Percentiles rank a stretch among this genome's conserved stretches.
These are phyloP conservation scores for Odontamblyopus rebecca DNA, from an alignment of 2,797 vertebrate genomes.

Conservation along the genomic window DNA sequence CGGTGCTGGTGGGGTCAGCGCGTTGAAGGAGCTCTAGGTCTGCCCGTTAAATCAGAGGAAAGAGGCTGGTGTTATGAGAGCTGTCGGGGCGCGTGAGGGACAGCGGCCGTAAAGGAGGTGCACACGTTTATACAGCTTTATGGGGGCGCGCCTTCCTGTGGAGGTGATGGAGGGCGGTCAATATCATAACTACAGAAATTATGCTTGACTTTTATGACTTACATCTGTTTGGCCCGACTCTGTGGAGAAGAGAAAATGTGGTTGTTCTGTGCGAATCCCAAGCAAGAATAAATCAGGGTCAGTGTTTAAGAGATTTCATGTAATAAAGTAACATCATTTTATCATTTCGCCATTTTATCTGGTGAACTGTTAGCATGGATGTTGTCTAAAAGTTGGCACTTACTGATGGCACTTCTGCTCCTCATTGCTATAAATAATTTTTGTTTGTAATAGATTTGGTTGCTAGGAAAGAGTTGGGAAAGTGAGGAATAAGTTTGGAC, in stretches of 20 bases:
- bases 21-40: conserved; percentile 28
- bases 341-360: too few species aligned
- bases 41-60: conserved; percentile 38
- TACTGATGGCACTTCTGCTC: too few species aligned
- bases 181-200: background rate
- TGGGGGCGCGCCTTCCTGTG: conserved; percentile 33
- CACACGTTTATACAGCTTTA: conserved; percentile 41
- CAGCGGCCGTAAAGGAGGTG: conserved; percentile 27
- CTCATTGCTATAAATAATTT: too few species aligned
- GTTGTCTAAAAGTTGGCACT: too few species aligned
- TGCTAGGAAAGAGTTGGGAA: too few species aligned
- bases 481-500: too few species aligned
- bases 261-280: background rate
- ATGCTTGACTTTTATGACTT: background rate
- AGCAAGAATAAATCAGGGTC: background rate
- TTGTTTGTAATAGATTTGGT: too few species aligned
- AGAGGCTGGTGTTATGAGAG: conserved; percentile 28
- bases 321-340: too few species aligned
- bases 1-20: conserved; percentile 30
- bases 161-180: conserved; percentile 24
- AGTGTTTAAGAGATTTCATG: too few species aligned
- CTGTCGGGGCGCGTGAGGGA: conserved; percentile 23
- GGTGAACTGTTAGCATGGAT: too few species aligned
- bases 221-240: background rate
- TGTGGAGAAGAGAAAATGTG: background rate